phyloP scores from a whole-genome alignment of 2,113 vertebrate genomes.

The Nothocercus nigrocapillus region DNA sequence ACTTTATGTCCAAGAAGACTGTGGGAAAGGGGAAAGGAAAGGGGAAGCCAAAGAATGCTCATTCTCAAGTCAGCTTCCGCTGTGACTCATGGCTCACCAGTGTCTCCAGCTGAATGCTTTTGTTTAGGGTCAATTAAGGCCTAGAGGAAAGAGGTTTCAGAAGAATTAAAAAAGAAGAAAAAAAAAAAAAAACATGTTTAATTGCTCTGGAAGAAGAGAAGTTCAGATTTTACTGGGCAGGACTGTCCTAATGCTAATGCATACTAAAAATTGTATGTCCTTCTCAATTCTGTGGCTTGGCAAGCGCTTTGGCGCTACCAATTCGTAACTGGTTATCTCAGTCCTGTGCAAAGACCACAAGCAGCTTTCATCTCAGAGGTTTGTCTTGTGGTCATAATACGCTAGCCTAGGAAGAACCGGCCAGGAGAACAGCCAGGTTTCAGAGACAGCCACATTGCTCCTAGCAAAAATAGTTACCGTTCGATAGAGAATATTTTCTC shows the following conservation, averaged over 20 bases:
- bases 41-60: background rate
- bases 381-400: background rate
- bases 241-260: fast-evolving
- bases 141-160: background rate
- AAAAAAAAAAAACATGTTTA: background rate
- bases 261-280: background rate
- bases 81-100: background rate
- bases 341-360: background rate
- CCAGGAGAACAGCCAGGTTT: background rate
- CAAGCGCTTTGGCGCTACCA: background rate
- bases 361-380: background rate
- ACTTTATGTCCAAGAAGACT: background rate
- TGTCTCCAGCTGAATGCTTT: background rate
- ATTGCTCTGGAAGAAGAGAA: background rate
- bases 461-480: background rate
- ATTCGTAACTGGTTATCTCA: background rate
- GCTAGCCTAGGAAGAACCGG: background rate
- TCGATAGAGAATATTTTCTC: background rate
- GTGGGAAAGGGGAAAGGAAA: background rate
- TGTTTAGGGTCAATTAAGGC: background rate
- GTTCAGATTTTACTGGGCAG: background rate
- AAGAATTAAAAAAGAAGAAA: background rate
- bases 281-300: background rate
- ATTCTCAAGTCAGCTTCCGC: background rate
- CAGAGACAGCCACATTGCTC: background rate